Conservation (phyloP, 2,797 vertebrate genomes). For the Zenarchopterus dispar region DNA sequence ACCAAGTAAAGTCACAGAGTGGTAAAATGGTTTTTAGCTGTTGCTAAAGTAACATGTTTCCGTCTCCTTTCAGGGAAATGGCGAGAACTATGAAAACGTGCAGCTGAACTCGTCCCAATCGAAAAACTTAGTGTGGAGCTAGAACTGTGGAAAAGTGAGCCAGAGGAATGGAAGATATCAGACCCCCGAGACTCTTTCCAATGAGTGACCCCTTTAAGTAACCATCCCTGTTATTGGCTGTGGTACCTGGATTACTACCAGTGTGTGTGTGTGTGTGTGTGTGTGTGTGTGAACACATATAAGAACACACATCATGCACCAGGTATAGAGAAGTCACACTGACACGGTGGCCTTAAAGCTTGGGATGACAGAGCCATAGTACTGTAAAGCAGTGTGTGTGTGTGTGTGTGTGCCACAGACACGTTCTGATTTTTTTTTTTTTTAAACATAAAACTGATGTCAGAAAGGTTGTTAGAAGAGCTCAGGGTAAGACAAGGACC, state of each 20-base stretch:
- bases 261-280: conserved; percentile 23
- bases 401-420: conserved; percentile 33
- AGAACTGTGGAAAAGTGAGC: conserved; percentile 31
- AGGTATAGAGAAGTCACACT: conserved; percentile 45
- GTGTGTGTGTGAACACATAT: conserved; percentile 20
- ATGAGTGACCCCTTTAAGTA: conserved; percentile 50
- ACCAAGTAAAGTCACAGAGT: background rate
- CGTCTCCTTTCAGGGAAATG: conserved; percentile 69
- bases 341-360: conserved; percentile 69
- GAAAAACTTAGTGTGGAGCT: conserved; percentile 84
- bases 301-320: conserved; percentile 32
- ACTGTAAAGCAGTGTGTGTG: conserved; percentile 38
- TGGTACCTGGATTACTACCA: conserved; percentile 50
- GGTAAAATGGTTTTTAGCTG: background rate
- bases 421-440: conserved; percentile 32
- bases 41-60: conserved; percentile 2
- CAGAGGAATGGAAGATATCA: conserved; percentile 17
- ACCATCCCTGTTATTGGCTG: conserved; percentile 51
- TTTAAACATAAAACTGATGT: conserved; percentile 45
- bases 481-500: conserved; percentile 75
- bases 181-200: conserved; percentile 39
- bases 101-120: conserved; percentile 91
- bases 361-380: conserved; percentile 51
- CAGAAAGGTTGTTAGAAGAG: conserved; percentile 51
- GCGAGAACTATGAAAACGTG: conserved; percentile 92